Evolutionary conservation across 2,888 invertebrate genomes (phyloP), one percentile per base, ranked within the genome.

Genomic region (Pterostichus madidus): DNA sequence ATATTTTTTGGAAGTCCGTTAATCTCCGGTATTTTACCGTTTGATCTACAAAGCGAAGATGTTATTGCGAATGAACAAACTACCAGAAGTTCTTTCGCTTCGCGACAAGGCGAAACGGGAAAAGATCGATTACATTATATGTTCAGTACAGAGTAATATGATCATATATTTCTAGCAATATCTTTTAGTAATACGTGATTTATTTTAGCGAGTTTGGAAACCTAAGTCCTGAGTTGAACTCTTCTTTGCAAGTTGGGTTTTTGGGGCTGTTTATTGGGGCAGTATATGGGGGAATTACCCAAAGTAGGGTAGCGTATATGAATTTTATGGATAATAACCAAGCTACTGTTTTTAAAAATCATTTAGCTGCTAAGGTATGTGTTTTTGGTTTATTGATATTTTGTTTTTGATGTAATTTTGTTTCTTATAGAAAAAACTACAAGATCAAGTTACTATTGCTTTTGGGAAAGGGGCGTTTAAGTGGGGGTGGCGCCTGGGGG

Each of bases 281-380:
- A 0, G 85, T 93, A 59, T 91, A 94, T 86, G 95, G 95, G 77
- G 95, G 95, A 32, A 90, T 94, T 86, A 87, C 91, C 2, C 89
- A 91, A 85, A 93, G 94, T 10, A 91, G 92, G 85, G 87, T 87
- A 3, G 92, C 94, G 0, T 95, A 94, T 86, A 84, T 93, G 56
- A 91, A 93, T 86, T 96, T 95, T 86, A 93, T 96, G 88, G 93
- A 93, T 87, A 94, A 91, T 84, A 95, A 96, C 89, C 93, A 95
- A 90, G 96, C 95, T 7, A 94, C 95, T 3, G 91, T 92, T 75
- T 96, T 94, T 88, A 90, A 89, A 75, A 92, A 92, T 76, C 94
- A 94, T 84, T 88, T 92, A 6, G 93, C 95, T 78, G 96, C 96
- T 2, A 94, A 95, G 91, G 95, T 94, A 84, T 17, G n/a, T 39